These are phyloP conservation scores for Cephus spinipes DNA, from an alignment of 2,888 invertebrate genomes.

Conservation along the genomic window DNA sequence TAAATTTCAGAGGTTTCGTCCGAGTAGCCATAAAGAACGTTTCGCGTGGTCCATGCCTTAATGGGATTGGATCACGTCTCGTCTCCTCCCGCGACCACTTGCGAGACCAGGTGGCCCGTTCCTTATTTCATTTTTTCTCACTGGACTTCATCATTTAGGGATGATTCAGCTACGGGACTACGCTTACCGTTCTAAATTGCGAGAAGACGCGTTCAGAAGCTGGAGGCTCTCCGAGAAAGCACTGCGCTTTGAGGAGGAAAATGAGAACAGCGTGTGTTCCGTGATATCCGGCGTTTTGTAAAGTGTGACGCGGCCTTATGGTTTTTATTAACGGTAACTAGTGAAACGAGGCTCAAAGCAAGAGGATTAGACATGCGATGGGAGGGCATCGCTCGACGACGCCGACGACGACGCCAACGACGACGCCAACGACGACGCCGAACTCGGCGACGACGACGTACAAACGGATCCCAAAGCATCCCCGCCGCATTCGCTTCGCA, in stretches of 20 bases:
- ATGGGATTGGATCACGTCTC: conserved; percentile 27
- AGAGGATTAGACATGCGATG: neutral
- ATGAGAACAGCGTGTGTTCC: neutral
- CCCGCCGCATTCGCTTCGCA: conserved; percentile 16
- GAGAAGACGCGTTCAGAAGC: neutral
- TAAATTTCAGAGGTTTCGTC: conserved; percentile 11
- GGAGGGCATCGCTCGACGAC: conserved; percentile 6
- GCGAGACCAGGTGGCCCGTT: neutral
- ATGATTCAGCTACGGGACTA: neutral
- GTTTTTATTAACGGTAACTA: neutral
- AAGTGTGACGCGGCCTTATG: neutral
- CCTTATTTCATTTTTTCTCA: neutral
- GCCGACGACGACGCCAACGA: conserved; percentile 15
- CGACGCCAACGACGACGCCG: neutral
- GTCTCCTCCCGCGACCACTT: neutral
- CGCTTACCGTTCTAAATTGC: neutral
- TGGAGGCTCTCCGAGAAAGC: neutral
- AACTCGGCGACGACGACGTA: neutral
- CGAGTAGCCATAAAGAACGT: conserved; percentile 24
- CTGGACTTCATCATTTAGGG: neutral
- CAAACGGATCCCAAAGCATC: neutral
- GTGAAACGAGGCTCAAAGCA: neutral
- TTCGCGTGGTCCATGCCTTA: conserved; percentile 11
- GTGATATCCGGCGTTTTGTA: neutral
- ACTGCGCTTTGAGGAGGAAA: neutral